Base-by-base conservation (phyloP, 2,797 vertebrate species). In the Typhlichthys subterraneus region DNA sequence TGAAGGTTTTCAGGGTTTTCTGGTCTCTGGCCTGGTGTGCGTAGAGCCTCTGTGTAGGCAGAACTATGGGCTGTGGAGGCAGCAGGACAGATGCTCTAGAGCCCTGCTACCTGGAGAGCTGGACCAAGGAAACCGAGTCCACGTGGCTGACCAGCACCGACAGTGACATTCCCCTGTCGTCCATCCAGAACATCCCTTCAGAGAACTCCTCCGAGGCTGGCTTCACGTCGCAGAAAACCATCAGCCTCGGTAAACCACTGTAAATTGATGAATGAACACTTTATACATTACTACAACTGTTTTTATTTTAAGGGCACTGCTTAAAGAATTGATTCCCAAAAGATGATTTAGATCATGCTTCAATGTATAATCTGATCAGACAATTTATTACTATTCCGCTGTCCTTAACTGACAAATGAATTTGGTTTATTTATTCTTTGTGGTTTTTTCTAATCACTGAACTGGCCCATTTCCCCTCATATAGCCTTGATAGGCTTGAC, bases 61-160 rank as follows among this genome's bases (percentile, higher is more conserved):
- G 69, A 74, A 77, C 67, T 12, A 94, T 94, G 93, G 93, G 93
- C 75, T 94, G 93, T 17, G 93, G 93, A 46, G 91, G 93, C n/a
- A 94, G 93, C 84, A 87, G 92, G 83, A 93, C 91, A 0, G 93
- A 94, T 1, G 93, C 87, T 47, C 83, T 94, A 79, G 93, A 94
- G 81, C 93, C 93, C 45, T 88, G 91, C 6, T 93, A 93, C 79
- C 62, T 91, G 81, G 93, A 94, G 80, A 94, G 91, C 79, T 94
- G 93, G 93, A 94, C 93, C 59, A 94, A 94, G 70, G 93, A 94
- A 73, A 94, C 93, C 0, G 93, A 94, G 81, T 93, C 93, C 0
- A 94, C 93, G 0, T 94, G 93, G 93, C 84, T 94, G 77, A 90
- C 91, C 12, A 90, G 90, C 87, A 93, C 93, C 0, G 93, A 94